Conservation (phyloP, 2,888 invertebrate genomes). For the Pseudococcus longispinus region DNA sequence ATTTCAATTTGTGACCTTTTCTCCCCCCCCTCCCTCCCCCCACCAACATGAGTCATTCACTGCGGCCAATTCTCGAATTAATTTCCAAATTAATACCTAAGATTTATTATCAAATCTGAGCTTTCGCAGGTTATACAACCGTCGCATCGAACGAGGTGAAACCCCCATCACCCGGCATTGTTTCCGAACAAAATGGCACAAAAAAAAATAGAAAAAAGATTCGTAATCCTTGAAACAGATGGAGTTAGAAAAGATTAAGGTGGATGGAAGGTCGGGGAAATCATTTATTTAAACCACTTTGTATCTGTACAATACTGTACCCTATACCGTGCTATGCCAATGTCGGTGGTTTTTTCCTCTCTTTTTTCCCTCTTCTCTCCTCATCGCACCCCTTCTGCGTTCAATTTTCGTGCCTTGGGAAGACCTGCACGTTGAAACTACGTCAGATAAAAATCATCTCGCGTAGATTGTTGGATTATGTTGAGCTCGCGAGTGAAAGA, state of each 20-base stretch:
- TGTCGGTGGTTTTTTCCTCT: neutral
- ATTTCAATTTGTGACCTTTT: too few relatives aligned
- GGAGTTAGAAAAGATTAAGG: neutral
- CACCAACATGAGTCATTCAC: too few relatives aligned
- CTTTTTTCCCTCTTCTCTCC: neutral
- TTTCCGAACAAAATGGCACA: neutral
- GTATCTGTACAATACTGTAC: neutral
- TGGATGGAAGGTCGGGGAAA: neutral
- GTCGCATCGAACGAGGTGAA: neutral
- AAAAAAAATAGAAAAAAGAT: neutral
- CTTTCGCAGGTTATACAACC: neutral
- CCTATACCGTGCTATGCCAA: neutral
- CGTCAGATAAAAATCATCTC: constrained; percentile 31
- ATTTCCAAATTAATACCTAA: neutral
- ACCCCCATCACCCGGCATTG: neutral
- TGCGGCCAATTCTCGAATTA: neutral
- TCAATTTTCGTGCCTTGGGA: neutral
- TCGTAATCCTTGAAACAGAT: neutral
- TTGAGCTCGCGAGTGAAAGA: constrained; percentile 19
- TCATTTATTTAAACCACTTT: constrained; percentile 27
- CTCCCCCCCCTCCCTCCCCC: too few relatives aligned
- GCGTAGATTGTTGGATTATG: constrained; percentile 28
- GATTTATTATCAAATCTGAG: neutral
- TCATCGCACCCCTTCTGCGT: too few relatives aligned
- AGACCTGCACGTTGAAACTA: neutral